Conservation (phyloP, 2,113 vertebrate species). For the Anseranas semipalmata region DNA sequence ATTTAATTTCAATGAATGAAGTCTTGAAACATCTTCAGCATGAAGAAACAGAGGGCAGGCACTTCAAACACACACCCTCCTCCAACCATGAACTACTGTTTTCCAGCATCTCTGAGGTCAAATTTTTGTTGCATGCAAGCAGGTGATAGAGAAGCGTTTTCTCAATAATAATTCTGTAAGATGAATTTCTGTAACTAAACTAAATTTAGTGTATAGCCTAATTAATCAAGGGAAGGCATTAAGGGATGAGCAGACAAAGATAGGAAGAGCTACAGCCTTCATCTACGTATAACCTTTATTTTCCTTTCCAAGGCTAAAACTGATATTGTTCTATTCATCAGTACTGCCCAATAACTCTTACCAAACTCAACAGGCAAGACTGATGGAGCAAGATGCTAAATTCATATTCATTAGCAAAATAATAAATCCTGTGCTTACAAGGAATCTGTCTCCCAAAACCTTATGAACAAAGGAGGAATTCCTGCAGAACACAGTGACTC, state of each 20-base stretch:
- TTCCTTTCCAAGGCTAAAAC: not conserved
- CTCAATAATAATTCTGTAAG: not conserved
- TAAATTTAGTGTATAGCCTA: not conserved
- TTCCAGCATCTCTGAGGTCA: not conserved
- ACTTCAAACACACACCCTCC: not conserved
- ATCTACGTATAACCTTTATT: rapidly evolving
- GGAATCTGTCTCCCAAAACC: not conserved
- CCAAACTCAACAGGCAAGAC: not conserved
- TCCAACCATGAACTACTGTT: not conserved
- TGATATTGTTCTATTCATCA: not conserved
- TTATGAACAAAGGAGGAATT: not conserved
- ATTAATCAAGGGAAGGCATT: not conserved
- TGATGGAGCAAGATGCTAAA: not conserved
- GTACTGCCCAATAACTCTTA: not conserved
- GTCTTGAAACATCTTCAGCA: not conserved
- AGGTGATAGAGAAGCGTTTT: not conserved
- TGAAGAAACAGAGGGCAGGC: not conserved
- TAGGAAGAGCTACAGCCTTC: not conserved
- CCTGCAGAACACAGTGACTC: not conserved
- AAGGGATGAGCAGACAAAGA: not conserved
- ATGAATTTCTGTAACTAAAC: not conserved
- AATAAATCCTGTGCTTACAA: not conserved
- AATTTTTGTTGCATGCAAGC: not conserved
- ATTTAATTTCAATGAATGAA: not conserved
- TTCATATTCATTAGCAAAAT: not conserved